These are phyloP conservation scores for Linnaemya tessellans DNA, from an alignment of 2,888 invertebrate genomes.

Conservation along the genomic window DNA sequence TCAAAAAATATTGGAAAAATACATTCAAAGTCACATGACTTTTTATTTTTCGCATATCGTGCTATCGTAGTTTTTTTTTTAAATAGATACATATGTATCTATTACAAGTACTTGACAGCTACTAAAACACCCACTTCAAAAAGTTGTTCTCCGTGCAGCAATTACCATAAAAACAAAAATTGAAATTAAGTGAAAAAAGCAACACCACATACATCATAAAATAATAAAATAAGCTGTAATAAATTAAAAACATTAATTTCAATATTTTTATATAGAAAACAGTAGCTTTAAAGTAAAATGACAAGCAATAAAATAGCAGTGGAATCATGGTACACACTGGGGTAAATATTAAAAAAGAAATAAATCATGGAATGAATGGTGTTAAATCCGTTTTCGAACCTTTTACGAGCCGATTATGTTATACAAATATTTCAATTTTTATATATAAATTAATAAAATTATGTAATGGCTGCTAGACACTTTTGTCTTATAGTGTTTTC, in stretches of 20 bases:
- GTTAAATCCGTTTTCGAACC: too few relatives aligned
- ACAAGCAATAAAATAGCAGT: constrained; percentile 31
- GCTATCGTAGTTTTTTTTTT: constrained; percentile 3
- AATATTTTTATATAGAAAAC: constrained; percentile 16
- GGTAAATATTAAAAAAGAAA: not conserved
- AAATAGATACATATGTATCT: constrained; percentile 22
- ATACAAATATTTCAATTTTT: too few relatives aligned
- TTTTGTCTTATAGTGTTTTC: too few relatives aligned
- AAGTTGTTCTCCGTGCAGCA: not conserved
- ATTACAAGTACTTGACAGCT: constrained; percentile 44
- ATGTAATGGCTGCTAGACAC: too few relatives aligned
- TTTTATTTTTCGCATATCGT: not conserved
- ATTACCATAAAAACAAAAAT: constrained; percentile 19
- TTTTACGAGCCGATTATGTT: too few relatives aligned
- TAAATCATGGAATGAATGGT: not conserved
- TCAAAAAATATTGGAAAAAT: not conserved
- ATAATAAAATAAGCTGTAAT: constrained; percentile 57
- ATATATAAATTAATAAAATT: too few relatives aligned
- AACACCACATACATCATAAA: constrained; percentile 41
- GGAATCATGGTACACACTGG: not conserved
- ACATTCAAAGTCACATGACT: not conserved
- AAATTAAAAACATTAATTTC: constrained; percentile 44
- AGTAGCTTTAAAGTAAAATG: not conserved
- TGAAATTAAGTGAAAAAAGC: not conserved
- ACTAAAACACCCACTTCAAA: constrained; percentile 63